phyloP scores from a whole-genome alignment of 2,888 invertebrate species.

The Litoditis marina region DNA sequence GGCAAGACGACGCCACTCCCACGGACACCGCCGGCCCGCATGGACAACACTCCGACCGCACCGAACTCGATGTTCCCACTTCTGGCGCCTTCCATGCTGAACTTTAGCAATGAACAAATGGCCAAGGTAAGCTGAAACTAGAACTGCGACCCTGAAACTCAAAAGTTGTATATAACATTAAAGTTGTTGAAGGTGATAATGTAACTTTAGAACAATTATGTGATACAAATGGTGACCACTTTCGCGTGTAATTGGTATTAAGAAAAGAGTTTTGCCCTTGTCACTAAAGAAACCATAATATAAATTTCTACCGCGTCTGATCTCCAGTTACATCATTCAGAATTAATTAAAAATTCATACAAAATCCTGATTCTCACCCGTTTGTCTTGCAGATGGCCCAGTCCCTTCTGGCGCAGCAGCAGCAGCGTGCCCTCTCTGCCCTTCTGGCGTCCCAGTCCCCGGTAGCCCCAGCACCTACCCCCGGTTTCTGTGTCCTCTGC shows the following conservation, averaged over 20 bases:
- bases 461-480: constrained; percentile 9
- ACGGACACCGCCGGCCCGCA: not conserved
- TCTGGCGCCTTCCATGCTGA: constrained; percentile 10
- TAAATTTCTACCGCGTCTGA: no score
- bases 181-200: no score
- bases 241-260: no score
- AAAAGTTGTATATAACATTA: not conserved
- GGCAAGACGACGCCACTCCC: constrained; percentile 18
- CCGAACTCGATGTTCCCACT: constrained; percentile 11
- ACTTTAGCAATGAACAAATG: constrained; percentile 25
- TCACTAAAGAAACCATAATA: no score
- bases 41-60: not conserved
- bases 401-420: constrained; percentile 26
- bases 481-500: constrained; percentile 41
- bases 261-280: no score
- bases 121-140: constrained; percentile 24
- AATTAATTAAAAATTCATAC: constrained; percentile 10
- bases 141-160: not conserved
- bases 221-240: no score
- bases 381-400: constrained; percentile 36
- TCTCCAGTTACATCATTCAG: no score
- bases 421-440: constrained; percentile 20
- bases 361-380: no score
- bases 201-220: no score
- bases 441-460: constrained; percentile 5